Conservation (phyloP, 2,113 vertebrate species). For the Poeciliopsis prolifica region DNA sequence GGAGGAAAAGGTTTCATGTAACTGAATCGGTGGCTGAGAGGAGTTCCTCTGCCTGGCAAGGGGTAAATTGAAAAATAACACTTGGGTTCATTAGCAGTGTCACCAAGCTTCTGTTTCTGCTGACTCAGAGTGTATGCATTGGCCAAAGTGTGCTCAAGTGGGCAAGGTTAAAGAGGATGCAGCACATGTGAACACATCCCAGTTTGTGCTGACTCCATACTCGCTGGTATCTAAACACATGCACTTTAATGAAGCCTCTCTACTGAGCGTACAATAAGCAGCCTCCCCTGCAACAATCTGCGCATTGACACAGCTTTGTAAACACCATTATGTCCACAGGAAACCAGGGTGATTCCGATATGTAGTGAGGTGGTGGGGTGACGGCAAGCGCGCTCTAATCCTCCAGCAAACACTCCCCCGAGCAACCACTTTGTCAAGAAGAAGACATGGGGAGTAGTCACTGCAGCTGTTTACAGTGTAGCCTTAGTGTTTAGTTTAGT, state of each 20-base stretch:
- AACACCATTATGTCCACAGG: constrained; percentile 24
- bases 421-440: constrained; percentile 1
- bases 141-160: constrained; percentile 9
- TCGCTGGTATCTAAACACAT: constrained; percentile 31
- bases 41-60: constrained; percentile 58
- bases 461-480: constrained; percentile 25
- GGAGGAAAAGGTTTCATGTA: constrained; percentile 51
- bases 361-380: neutral
- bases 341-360: constrained; percentile 36
- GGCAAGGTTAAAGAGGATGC: constrained; percentile 30
- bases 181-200: constrained; percentile 19
- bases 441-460: constrained; percentile 16
- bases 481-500: constrained; percentile 20
- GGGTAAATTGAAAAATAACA: constrained; percentile 83
- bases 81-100: constrained; percentile 68
- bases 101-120: constrained; percentile 72
- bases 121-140: constrained; percentile 60
- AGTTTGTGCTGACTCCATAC: constrained; percentile 60
- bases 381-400: neutral
- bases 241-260: constrained; percentile 58
- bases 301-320: constrained; percentile 39
- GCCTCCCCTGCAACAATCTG: constrained; percentile 50
- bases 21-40: constrained; percentile 55
- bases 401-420: constrained; percentile 12
- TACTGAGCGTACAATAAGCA: constrained; percentile 63